Conservation (phyloP, 2,888 invertebrate species). For the Perizoma affinitatum region DNA sequence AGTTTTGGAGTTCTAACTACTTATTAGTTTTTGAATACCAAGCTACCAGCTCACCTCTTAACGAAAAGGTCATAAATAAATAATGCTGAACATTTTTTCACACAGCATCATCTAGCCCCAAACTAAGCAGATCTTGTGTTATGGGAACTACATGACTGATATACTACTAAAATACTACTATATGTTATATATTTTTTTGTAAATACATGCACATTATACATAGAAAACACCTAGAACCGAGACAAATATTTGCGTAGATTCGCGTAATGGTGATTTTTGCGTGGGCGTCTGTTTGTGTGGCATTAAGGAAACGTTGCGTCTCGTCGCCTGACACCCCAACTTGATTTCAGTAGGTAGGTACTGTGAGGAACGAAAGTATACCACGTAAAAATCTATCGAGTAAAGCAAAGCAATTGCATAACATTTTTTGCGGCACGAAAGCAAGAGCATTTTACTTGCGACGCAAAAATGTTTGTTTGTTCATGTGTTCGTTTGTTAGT, state of each 20-base stretch:
- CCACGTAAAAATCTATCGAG: neutral
- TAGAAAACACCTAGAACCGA: too few species aligned
- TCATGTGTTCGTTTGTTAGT: too few species aligned
- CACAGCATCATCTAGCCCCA: too few species aligned
- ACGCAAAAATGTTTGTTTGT: too few species aligned
- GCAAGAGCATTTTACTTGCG: too few species aligned
- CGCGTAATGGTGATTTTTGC: constrained; percentile 24
- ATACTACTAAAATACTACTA: too few species aligned
- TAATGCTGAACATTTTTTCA: too few species aligned
- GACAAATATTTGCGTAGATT: constrained; percentile 24
- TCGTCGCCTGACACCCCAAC: constrained; percentile 28
- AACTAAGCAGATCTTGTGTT: too few species aligned
- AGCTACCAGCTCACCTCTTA: neutral
- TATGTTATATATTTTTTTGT: too few species aligned
- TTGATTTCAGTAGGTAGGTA: constrained; percentile 8
- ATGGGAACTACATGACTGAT: too few species aligned
- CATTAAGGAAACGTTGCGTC: constrained; percentile 28
- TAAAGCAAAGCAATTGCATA: neutral
- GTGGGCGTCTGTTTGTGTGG: constrained; percentile 32
- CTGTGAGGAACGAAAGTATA: constrained; percentile 7
- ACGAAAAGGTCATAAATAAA: constrained; percentile 1
- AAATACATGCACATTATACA: too few species aligned
- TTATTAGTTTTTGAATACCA: neutral
- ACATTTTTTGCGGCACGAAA: neutral
- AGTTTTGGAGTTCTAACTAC: too few species aligned